Base-by-base conservation (phyloP, 1,140 invertebrate species). In the Metaphire vulgaris region DNA sequence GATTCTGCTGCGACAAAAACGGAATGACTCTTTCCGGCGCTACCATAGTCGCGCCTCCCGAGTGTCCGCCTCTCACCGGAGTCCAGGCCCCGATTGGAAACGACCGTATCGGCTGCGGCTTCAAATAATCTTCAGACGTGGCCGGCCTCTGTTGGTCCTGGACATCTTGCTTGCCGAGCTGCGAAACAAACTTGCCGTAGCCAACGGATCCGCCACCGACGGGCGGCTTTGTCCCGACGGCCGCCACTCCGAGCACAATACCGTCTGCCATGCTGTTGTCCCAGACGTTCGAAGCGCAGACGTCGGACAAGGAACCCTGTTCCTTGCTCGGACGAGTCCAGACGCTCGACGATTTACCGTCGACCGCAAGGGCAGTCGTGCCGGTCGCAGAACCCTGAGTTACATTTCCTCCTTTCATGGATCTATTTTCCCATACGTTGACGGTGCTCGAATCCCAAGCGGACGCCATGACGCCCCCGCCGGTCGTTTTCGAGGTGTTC, bases 201-300 rank as follows among this genome's bases (percentile, higher is more conserved):
- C 41, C 41, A 21, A 56, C 21, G 21, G 41, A 12, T 21, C 41
- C 41, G 21, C 41, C 21, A 21, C 41, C 21, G 6, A 56, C 41
- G 41, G 41, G 21, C 6, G 41, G 41, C 41, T 56, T 56, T 6
- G 41, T 21, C 21, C 41, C 41, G 41, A 56, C 41, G 41, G 32
- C 33, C 1, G 33, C 34, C 16, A 26, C 28, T 31, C 31, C 0
- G 28, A 34, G 32, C 16, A 32, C 72, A 2, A 73, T 41, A n/a
- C 72, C 72, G 31, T 73, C 72, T 2, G 72, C 72, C 72, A 73
- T 73, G 33, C 72, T 73, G 33, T 73, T 73, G 72, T 73, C 72
- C 72, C 72, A 73, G 33, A 73, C 72, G 26, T 73, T 73, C 28
- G 72, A 73, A 2, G n/a, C 2, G 2, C 2, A 14, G 12, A 69